A percentile compares a stretch with the other conserved stretches of the same genome.
Conservation (phyloP, 2,888 invertebrate species). For the Lissonota sp. region DNA sequence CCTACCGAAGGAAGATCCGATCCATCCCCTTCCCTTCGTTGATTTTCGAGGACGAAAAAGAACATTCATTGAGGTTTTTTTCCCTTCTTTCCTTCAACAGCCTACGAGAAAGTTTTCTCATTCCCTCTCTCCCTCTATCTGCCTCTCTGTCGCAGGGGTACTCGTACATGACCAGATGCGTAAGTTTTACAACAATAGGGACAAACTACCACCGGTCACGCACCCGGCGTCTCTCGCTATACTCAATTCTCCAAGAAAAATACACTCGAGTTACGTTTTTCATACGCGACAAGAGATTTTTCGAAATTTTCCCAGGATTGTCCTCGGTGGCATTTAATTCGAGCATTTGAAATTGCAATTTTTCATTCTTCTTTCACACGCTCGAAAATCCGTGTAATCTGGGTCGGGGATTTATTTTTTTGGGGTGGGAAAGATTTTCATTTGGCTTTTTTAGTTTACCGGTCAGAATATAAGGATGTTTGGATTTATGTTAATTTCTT, state of each 20-base stretch:
- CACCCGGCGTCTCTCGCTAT: constrained; percentile 41
- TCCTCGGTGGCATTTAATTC: not conserved
- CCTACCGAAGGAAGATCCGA: not conserved
- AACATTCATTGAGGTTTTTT: constrained; percentile 3
- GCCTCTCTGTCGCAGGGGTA: constrained; percentile 37
- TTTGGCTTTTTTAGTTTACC: no score
- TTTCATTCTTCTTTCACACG: not conserved
- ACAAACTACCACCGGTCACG: constrained; percentile 38
- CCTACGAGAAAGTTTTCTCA: not conserved
- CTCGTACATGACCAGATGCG: constrained; percentile 50
- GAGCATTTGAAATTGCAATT: constrained; percentile 1
- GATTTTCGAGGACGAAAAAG: not conserved
- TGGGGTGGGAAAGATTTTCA: not conserved
- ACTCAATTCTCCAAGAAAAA: constrained; percentile 18
- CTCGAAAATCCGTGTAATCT: no score
- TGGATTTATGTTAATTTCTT: no score
- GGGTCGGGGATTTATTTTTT: not conserved
- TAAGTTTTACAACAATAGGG: constrained; percentile 48
- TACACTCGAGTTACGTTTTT: constrained; percentile 18
- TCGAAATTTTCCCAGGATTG: not conserved
- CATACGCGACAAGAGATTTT: constrained; percentile 1
- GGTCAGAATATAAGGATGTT: no score
- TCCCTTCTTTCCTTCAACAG: not conserved
- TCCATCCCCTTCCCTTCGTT: not conserved
- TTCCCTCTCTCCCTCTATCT: not conserved